These are phyloP conservation scores for Takifugu ocellatus DNA, from an alignment of 2,797 vertebrate species.

Conservation along the genomic window DNA sequence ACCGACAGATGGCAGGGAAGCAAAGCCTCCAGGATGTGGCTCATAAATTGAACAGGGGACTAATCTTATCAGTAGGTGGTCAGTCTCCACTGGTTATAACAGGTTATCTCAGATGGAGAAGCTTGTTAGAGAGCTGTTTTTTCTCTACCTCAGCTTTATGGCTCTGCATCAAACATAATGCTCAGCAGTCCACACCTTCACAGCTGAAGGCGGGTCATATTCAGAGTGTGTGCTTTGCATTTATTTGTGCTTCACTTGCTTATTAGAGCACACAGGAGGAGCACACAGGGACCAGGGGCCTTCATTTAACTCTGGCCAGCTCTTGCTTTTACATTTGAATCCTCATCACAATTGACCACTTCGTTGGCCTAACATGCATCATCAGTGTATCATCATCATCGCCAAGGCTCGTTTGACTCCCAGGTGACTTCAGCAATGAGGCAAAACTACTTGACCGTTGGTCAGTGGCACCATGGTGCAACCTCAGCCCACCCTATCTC, in stretches of 20 bases:
- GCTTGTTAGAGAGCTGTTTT: constrained; percentile 14
- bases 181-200: constrained; percentile 13
- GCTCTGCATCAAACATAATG: constrained; percentile 30
- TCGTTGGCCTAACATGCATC: too few species aligned
- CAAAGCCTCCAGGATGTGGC: constrained; percentile 26
- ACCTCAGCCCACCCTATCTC: too few species aligned
- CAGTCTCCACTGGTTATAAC: constrained; percentile 4
- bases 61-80: constrained; percentile 12
- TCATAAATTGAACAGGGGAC: constrained; percentile 30
- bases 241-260: constrained; percentile 2
- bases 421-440: too few species aligned
- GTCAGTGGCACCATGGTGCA: too few species aligned
- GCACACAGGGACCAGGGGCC: background rate
- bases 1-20: constrained; percentile 27
- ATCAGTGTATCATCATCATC: too few species aligned
- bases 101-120: constrained; percentile 9
- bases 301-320: too few species aligned
- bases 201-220: constrained; percentile 20
- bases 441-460: too few species aligned
- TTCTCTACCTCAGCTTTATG: constrained; percentile 13
- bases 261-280: constrained; percentile 12
- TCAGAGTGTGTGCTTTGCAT: constrained; percentile 33
- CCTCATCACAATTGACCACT: too few species aligned
- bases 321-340: too few species aligned
- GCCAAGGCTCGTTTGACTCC: too few species aligned